phyloP scores from a whole-genome alignment of 1,140 invertebrate species.

The Drosophila aff. region DNA sequence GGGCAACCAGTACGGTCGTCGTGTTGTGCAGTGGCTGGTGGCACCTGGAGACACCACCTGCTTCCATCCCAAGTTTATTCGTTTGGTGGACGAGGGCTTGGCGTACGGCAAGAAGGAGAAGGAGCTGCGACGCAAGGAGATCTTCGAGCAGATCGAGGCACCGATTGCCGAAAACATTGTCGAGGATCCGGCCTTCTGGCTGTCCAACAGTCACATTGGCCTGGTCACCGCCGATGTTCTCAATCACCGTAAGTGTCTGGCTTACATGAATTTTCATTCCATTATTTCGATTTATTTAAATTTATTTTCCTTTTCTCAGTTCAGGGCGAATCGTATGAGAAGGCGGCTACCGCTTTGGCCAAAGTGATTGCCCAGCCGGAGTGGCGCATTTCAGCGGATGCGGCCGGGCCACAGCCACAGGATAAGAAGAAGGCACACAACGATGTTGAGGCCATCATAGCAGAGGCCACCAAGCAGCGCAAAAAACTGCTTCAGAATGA shows the following conservation, averaged over 20 bases:
- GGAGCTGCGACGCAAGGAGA: conserved; percentile 90
- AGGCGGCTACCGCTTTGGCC: conserved; percentile 86
- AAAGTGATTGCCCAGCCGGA: conserved; percentile 84
- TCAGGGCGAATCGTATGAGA: conserved; percentile 64
- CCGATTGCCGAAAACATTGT: conserved; percentile 88
- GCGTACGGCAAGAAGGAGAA: conserved; percentile 92
- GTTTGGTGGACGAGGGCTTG: conserved; percentile 90
- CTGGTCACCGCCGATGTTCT: conserved; percentile 90
- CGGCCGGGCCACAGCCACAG: conserved; percentile 45
- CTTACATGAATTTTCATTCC: not conserved
- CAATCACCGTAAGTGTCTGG: conserved; percentile 86
- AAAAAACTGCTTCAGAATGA: conserved; percentile 30
- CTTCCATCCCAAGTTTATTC: conserved; percentile 91
- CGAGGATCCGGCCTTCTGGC: conserved; percentile 88
- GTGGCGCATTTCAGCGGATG: conserved; percentile 76
- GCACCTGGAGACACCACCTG: conserved; percentile 90
- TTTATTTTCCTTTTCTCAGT: conserved; percentile 30
- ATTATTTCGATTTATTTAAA: not conserved
- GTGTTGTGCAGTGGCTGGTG: conserved; percentile 93
- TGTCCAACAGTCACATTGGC: conserved; percentile 89
- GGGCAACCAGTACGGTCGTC: conserved; percentile 90
- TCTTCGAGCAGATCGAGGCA: conserved; percentile 89
- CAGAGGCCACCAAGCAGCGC: conserved; percentile 63
- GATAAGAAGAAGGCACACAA: conserved; percentile 55
- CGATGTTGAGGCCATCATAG: conserved; percentile 72